These are phyloP conservation scores for Galaxias olidus DNA, from an alignment of 2,797 vertebrate species.

Conservation along the genomic window DNA sequence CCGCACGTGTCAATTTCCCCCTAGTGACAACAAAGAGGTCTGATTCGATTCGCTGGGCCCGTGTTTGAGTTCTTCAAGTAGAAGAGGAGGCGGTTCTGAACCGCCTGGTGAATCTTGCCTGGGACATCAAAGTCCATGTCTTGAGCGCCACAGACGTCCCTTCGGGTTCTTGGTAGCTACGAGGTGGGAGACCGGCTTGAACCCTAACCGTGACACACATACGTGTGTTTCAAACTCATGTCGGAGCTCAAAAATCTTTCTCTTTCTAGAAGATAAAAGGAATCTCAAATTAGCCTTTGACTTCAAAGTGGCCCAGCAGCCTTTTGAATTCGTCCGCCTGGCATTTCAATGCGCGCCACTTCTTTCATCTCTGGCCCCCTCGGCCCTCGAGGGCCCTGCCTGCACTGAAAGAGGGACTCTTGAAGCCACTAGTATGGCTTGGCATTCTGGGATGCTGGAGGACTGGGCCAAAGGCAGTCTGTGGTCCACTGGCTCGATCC, in stretches of 20 bases:
- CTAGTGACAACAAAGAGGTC: too few relatives aligned
- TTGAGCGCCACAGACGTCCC: too few relatives aligned
- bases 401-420: constrained; percentile 67
- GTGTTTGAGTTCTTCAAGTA: too few relatives aligned
- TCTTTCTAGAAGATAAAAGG: constrained; percentile 61
- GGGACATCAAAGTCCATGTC: too few relatives aligned
- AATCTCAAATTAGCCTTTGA: constrained; percentile 71
- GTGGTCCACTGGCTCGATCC: constrained; percentile 18
- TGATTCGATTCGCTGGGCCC: too few relatives aligned
- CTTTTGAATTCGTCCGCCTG: constrained; percentile 64
- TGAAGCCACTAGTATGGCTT: constrained; percentile 67
- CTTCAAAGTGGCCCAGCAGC: constrained; percentile 71
- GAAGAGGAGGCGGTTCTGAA: too few relatives aligned
- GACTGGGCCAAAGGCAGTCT: constrained; percentile 20
- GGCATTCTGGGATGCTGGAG: constrained; percentile 49
- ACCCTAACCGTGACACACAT: too few relatives aligned
- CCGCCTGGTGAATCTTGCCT: too few relatives aligned
- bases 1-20: too few relatives aligned
- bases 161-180: too few relatives aligned
- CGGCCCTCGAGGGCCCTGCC: constrained; percentile 53
- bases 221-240: background rate
- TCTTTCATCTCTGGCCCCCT: constrained; percentile 73
- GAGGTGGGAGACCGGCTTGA: too few relatives aligned
- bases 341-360: constrained; percentile 74
- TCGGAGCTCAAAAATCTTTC: constrained; percentile 61